A percentile compares a stretch with the other conserved stretches of the same genome.
phyloP scores from a whole-genome alignment of 1,140 invertebrate species.

The Temnothorax nylanderi region DNA sequence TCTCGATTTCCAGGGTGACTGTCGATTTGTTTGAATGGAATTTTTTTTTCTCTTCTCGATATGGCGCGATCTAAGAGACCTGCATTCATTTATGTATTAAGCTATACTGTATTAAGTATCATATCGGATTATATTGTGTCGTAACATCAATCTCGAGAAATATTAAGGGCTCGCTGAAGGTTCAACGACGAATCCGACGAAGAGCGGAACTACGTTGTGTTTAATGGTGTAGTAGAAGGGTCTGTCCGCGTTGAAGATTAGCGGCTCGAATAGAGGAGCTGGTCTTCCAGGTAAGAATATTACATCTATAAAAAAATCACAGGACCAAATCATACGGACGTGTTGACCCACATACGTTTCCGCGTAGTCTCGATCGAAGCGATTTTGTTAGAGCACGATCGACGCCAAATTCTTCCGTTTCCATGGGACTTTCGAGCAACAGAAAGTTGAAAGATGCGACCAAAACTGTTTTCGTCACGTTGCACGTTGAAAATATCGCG shows the following conservation, averaged over 20 bases:
- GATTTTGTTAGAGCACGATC: not conserved
- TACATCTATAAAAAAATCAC: constrained; percentile 34
- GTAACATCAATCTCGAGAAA: not conserved
- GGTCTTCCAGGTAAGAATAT: not conserved
- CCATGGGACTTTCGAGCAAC: not conserved
- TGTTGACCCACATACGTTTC: not conserved
- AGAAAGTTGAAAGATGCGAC: not conserved
- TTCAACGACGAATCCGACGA: constrained; percentile 4
- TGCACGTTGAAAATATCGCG: constrained; percentile 1
- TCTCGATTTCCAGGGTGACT: not conserved
- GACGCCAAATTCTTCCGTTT: not conserved
- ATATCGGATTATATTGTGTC: not conserved
- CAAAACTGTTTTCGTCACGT: not conserved
- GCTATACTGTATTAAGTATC: not conserved
- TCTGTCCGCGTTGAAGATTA: constrained; percentile 51
- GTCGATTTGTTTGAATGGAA: not conserved
- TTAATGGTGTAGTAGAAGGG: constrained; percentile 58
- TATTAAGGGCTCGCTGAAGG: not conserved
- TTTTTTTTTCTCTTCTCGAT: not conserved
- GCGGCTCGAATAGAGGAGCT: not conserved
- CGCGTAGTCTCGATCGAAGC: not conserved
- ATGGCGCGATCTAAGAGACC: not conserved
- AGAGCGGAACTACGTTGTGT: not conserved
- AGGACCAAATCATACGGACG: not conserved
- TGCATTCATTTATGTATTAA: not conserved